Evolutionary conservation across 2,888 invertebrate species (phyloP).

Genomic region (Zygothrica quintamaculata): DNA sequence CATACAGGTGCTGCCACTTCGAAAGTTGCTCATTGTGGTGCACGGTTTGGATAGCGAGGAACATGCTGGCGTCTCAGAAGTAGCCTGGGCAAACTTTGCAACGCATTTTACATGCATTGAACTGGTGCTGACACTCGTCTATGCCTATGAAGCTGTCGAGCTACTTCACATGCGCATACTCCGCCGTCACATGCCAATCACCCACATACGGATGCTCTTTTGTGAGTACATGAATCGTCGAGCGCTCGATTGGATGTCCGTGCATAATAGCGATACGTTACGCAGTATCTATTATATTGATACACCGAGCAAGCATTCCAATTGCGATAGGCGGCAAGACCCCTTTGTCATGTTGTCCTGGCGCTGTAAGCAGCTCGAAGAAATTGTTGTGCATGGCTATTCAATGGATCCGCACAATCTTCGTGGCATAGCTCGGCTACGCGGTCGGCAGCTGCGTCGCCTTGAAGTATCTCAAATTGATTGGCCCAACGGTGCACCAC

Average conservation of each 20-base stretch:
- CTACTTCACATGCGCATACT: constrained; percentile 87
- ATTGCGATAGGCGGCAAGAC: constrained; percentile 80
- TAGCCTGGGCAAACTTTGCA: constrained; percentile 87
- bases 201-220: constrained; percentile 90
- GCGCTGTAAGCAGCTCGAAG: constrained; percentile 86
- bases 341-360: constrained; percentile 88
- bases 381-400: constrained; percentile 86
- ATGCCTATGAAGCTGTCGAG: constrained; percentile 88
- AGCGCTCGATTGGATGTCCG: constrained; percentile 83
- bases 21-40: constrained; percentile 88
- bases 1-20: constrained; percentile 84
- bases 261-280: constrained; percentile 81
- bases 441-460: constrained; percentile 81
- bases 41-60: constrained; percentile 88
- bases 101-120: constrained; percentile 81
- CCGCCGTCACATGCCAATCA: constrained; percentile 89
- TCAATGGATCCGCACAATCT: constrained; percentile 84
- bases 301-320: constrained; percentile 81
- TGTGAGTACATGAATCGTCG: constrained; percentile 86
- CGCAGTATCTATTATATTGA: constrained; percentile 84
- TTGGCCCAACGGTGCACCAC: constrained; percentile 58
- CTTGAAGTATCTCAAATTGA: constrained; percentile 84
- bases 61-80: constrained; percentile 88
- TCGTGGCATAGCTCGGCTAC: constrained; percentile 83
- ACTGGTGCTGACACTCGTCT: constrained; percentile 85